Conservation (phyloP, 2,113 vertebrate species). For the Limnothrissa miodon region DNA sequence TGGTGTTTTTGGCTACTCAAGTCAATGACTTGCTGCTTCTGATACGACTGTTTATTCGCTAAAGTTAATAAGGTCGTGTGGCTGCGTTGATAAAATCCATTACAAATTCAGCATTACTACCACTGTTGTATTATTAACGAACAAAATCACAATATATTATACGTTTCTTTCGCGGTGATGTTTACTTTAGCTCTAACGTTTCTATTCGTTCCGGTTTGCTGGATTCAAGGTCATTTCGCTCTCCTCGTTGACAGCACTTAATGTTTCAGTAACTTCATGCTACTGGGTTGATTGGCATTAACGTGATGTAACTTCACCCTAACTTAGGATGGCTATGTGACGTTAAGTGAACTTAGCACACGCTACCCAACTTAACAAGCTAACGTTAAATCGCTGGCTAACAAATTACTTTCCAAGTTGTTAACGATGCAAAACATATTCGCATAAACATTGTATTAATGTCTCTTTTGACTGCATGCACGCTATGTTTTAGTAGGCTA, state of each 20-base stretch:
- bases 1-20: background rate
- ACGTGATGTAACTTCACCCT: background rate
- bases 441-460: background rate
- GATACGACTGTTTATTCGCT: background rate
- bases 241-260: background rate
- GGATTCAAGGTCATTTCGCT: background rate
- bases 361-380: background rate
- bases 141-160: too few species aligned
- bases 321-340: background rate
- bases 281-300: background rate
- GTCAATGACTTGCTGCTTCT: background rate
- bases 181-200: background rate
- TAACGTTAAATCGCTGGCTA: background rate
- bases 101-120: too few species aligned
- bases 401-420: background rate
- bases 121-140: too few species aligned
- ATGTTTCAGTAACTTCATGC: background rate
- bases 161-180: background rate
- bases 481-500: background rate
- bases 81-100: too few species aligned
- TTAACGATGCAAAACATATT: background rate
- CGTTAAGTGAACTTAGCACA: background rate
- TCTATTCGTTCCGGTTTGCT: background rate
- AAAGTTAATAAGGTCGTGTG: too few species aligned
- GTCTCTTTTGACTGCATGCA: too few species aligned